A percentile compares a stretch with the other conserved stretches of the same genome.
These are phyloP conservation scores for Sinocyclocheilus grahami DNA, from an alignment of 2,113 vertebrate species.

Conservation along the genomic window DNA sequence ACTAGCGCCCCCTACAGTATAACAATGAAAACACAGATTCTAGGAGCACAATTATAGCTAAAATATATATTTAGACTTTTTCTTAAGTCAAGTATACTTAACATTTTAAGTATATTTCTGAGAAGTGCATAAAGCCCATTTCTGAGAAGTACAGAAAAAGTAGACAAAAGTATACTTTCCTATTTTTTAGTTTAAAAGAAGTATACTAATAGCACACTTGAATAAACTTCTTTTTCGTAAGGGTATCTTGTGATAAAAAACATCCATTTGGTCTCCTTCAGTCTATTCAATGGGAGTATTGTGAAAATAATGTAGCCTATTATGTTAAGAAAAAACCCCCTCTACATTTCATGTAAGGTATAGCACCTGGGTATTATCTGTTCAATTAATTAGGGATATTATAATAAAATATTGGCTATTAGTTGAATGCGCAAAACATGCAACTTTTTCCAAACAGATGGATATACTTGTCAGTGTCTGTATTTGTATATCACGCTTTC, in stretches of 20 bases:
- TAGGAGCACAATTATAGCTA: too few species aligned
- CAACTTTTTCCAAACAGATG: neutral
- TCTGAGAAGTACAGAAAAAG: too few species aligned
- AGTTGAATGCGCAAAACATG: neutral
- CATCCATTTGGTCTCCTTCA: neutral
- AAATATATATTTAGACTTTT: too few species aligned
- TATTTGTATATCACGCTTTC: neutral
- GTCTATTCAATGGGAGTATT: neutral
- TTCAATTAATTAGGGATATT: neutral
- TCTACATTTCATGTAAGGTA: neutral
- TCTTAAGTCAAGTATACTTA: too few species aligned
- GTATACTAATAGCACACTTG: too few species aligned
- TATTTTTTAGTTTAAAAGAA: too few species aligned
- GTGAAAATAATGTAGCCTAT: neutral
- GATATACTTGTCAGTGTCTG: neutral
- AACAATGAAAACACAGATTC: too few species aligned
- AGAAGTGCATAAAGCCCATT: too few species aligned
- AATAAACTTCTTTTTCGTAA: too few species aligned
- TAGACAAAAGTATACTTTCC: too few species aligned
- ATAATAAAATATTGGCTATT: neutral
- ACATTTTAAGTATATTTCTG: too few species aligned
- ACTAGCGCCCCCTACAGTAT: too few species aligned
- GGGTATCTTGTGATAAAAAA: neutral
- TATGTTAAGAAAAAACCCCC: neutral
- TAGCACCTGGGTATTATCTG: neutral